Evolutionary conservation across 2,888 invertebrate species (phyloP).

Genomic region (Plutella xylostella): DNA sequence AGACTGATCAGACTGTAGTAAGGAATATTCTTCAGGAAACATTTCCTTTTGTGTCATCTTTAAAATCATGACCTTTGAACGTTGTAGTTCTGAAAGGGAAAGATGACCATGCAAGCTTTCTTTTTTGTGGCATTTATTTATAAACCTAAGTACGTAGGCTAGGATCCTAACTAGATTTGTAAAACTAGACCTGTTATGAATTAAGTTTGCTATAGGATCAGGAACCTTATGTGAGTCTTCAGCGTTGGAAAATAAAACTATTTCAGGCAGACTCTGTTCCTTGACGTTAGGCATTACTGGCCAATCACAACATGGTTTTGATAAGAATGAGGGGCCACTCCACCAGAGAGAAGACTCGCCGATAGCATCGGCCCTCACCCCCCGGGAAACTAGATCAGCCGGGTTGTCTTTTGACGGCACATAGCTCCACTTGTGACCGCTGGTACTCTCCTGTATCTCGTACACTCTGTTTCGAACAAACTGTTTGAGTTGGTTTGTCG

Average conservation of each 20-base stretch:
- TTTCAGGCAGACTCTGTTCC: too few species aligned
- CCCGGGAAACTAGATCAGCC: slow-evolving; percentile 17
- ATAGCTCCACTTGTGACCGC: slow-evolving; percentile 11
- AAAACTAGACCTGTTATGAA: background rate
- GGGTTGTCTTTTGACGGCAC: slow-evolving; percentile 17
- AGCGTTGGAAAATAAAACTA: too few species aligned
- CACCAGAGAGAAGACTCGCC: slow-evolving; percentile 13
- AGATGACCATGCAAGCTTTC: background rate
- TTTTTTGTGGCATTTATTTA: background rate
- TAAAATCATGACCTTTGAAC: background rate
- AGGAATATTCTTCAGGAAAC: background rate
- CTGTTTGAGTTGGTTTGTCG: slow-evolving; percentile 14
- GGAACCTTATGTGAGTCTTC: too few species aligned
- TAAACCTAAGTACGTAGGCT: background rate
- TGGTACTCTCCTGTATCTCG: slow-evolving; percentile 12
- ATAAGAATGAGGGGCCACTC: slow-evolving; percentile 10
- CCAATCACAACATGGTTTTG: background rate
- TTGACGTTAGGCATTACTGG: background rate
- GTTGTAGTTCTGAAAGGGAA: background rate
- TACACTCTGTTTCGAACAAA: slow-evolving; percentile 12
- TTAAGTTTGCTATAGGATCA: background rate
- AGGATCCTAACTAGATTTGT: background rate
- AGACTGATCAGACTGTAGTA: background rate
- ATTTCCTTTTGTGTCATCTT: too few species aligned
- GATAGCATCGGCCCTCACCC: slow-evolving; percentile 12